Evolutionary conservation across 2,113 vertebrate species (phyloP).

Genomic region (Protomyctophum bolini): DNA sequence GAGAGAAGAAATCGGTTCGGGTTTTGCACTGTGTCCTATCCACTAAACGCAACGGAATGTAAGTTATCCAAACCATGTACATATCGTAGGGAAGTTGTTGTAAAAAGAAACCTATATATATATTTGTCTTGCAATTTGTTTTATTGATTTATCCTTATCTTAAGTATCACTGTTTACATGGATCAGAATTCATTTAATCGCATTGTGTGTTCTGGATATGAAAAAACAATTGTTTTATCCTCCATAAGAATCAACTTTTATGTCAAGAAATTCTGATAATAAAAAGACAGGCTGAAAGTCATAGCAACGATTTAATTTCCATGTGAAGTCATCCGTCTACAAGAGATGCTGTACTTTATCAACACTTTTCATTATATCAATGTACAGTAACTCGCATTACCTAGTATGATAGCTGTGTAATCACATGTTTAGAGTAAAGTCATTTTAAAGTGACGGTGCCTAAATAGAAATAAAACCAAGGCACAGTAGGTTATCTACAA

Average conservation of each 20-base stretch:
- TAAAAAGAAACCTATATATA: constrained; percentile 26
- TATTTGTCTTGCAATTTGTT: constrained; percentile 26
- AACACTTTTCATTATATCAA: too few relatives aligned
- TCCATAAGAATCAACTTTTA: constrained; percentile 51
- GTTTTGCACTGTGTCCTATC: constrained; percentile 9
- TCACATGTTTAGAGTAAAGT: too few relatives aligned
- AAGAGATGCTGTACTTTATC: too few relatives aligned
- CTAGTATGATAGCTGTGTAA: too few relatives aligned
- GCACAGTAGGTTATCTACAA: background rate
- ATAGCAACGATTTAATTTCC: constrained; percentile 31
- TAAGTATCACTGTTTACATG: constrained; percentile 49
- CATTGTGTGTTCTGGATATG: constrained; percentile 52
- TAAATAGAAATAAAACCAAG: background rate
- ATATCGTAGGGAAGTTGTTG: constrained; percentile 36
- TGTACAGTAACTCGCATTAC: too few relatives aligned
- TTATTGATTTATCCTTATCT: constrained; percentile 47
- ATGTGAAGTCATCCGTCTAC: background rate
- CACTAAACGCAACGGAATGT: constrained; percentile 29
- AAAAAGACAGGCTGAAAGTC: background rate
- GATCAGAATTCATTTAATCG: constrained; percentile 39
- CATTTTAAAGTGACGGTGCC: too few relatives aligned
- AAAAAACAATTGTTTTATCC: constrained; percentile 51
- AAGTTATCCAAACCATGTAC: constrained; percentile 48
- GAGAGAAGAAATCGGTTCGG: constrained; percentile 8
- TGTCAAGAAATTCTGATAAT: background rate